Conservation (phyloP, 2,888 invertebrate species). For the Vanessa cardui region DNA sequence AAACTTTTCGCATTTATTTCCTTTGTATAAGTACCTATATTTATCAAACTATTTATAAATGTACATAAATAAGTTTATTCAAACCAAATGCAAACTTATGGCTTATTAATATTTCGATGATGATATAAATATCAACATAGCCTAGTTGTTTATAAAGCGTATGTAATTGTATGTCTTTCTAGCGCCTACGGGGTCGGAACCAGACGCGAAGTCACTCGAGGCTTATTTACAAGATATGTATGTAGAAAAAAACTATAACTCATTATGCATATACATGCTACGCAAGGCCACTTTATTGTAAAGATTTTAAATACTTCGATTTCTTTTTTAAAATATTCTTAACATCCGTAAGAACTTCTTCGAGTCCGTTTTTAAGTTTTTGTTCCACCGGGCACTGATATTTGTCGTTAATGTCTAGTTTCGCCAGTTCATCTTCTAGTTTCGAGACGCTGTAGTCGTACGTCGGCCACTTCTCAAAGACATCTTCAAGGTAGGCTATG, state of each 20-base stretch:
- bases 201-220: conserved; percentile 6
- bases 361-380: conserved; percentile 76
- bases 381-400: conserved; percentile 68
- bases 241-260: conserved; percentile 7
- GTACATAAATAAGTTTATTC: conserved; percentile 43
- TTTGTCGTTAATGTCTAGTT: conserved; percentile 60
- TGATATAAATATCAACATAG: conserved; percentile 27
- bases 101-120: conserved; percentile 27
- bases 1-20: conserved; percentile 37
- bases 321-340: conserved; percentile 80
- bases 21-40: conserved; percentile 43
- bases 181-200: conserved; percentile 11
- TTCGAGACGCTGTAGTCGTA: conserved; percentile 55
- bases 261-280: conserved; percentile 24
- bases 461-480: conserved; percentile 71
- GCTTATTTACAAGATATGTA: conserved; percentile 46
- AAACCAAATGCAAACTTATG: conserved; percentile 36
- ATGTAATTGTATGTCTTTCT: conserved; percentile 29
- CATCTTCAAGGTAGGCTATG: conserved; percentile 64
- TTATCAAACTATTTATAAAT: conserved; percentile 45
- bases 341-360: conserved; percentile 77
- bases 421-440: conserved; percentile 65
- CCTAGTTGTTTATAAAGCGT: conserved; percentile 33
- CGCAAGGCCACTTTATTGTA: conserved; percentile 60
- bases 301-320: conserved; percentile 76